A percentile compares a stretch with the other conserved stretches of the same genome.
Evolutionary conservation across 2,797 vertebrate species (phyloP).

Genomic region (Falco naumanni): DNA sequence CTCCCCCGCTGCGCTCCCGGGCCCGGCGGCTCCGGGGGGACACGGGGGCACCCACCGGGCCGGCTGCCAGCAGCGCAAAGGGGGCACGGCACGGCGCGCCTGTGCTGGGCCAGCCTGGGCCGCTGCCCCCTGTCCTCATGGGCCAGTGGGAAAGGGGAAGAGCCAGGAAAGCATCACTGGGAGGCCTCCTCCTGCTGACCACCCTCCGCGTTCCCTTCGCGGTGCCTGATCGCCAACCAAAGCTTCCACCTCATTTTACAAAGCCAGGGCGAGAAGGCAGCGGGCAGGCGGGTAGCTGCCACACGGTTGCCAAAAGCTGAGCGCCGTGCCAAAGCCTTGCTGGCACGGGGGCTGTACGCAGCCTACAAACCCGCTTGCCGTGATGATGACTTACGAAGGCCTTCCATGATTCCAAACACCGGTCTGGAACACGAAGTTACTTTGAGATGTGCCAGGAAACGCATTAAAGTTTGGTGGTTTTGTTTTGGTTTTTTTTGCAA

Average conservation of each 20-base stretch:
- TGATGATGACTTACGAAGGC: background rate
- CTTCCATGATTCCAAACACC: background rate
- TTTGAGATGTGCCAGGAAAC: background rate
- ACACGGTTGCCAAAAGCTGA: background rate
- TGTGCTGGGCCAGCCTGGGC: background rate
- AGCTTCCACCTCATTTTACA: background rate
- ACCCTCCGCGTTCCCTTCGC: background rate
- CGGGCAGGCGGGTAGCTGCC: background rate
- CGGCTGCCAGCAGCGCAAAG: rapidly evolving
- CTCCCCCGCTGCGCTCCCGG: background rate
- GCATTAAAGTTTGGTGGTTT: background rate
- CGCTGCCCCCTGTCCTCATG: background rate
- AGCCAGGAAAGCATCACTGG: background rate
- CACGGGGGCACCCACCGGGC: rapidly evolving
- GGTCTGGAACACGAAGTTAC: slow-evolving; percentile 1
- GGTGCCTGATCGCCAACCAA: background rate
- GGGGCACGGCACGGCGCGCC: background rate
- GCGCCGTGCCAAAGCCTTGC: background rate
- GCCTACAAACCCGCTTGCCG: background rate
- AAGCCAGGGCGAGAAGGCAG: background rate
- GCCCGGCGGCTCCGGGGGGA: background rate
- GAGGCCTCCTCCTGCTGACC: background rate
- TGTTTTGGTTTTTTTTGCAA: background rate
- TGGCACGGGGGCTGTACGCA: background rate
- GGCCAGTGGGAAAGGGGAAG: background rate